These are phyloP conservation scores for Acropora yongei DNA, from an alignment of 64 coral and sea anemone species.

Conservation along the genomic window DNA sequence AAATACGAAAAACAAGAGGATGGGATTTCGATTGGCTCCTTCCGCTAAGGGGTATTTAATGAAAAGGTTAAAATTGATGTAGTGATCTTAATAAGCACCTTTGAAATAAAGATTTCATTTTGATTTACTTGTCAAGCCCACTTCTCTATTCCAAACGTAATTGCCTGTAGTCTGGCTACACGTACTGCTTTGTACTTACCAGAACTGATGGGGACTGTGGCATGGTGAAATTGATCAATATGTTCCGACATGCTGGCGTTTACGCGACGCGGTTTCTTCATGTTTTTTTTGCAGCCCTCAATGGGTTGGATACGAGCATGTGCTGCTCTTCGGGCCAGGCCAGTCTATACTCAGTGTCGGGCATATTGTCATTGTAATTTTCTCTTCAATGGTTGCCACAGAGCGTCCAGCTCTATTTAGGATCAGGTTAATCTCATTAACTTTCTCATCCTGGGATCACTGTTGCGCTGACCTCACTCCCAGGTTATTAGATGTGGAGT, in stretches of 20 bases:
- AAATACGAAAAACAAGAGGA: constrained; percentile 1
- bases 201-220: too few relatives aligned
- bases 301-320: constrained; percentile 42
- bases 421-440: constrained; percentile 18
- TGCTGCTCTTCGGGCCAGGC: constrained; percentile 43
- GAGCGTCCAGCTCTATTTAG: not conserved
- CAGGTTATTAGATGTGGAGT: constrained; percentile 14
- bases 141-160: too few relatives aligned
- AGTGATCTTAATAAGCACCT: too few relatives aligned
- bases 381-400: not conserved
- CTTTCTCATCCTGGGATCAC: not conserved
- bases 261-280: not conserved
- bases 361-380: not conserved
- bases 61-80: too few relatives aligned
- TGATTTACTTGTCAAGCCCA: too few relatives aligned
- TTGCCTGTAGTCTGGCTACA: too few relatives aligned
- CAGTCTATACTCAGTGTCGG: constrained; percentile 18
- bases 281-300: constrained; percentile 5
- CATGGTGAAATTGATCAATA: too few relatives aligned
- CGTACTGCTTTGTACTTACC: too few relatives aligned
- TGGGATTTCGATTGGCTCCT: not conserved
- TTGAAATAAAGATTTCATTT: too few relatives aligned
- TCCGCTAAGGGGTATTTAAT: not conserved
- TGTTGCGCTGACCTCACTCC: constrained; percentile 12
- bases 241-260: too few relatives aligned